Evolutionary conservation across 2,797 vertebrate genomes (phyloP).

Genomic region (Phylloscopus collybita): DNA sequence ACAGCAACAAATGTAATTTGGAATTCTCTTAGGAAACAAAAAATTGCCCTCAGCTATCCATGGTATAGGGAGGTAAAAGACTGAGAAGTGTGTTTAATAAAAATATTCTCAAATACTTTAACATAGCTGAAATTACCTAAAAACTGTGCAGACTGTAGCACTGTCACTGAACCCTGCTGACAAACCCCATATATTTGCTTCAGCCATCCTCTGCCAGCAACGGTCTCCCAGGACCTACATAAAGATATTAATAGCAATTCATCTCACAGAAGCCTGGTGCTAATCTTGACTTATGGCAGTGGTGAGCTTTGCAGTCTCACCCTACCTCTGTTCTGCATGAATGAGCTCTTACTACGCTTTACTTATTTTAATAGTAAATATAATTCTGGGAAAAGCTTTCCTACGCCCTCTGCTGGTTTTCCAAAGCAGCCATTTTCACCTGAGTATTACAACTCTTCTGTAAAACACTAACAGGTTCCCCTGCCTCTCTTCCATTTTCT

Average conservation of each 20-base stretch:
- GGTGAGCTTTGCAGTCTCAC: not conserved
- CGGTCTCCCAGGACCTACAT: not conserved
- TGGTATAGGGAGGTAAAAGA: not conserved
- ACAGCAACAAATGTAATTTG: not conserved
- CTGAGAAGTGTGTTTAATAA: not conserved
- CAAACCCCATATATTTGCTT: not conserved
- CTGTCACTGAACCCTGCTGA: not conserved
- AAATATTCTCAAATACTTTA: not conserved
- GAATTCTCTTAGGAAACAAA: not conserved
- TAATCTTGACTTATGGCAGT: not conserved
- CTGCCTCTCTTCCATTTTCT: not conserved
- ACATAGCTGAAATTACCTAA: not conserved
- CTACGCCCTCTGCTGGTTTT: constrained; percentile 43
- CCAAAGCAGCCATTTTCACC: not conserved
- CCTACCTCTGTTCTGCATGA: not conserved
- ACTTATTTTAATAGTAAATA: not conserved
- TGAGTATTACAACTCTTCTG: not conserved
- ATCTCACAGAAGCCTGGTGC: not conserved
- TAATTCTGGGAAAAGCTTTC: not conserved
- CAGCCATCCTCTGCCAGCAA: not conserved
- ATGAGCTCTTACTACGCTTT: not conserved
- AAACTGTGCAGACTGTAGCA: not conserved
- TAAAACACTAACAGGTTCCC: not conserved
- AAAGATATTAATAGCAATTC: not conserved
- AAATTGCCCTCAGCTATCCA: not conserved